Percentiles rank a stretch among this genome's conserved stretches.
Conservation (phyloP, 2,113 vertebrate species). For the Candoia aspera region DNA sequence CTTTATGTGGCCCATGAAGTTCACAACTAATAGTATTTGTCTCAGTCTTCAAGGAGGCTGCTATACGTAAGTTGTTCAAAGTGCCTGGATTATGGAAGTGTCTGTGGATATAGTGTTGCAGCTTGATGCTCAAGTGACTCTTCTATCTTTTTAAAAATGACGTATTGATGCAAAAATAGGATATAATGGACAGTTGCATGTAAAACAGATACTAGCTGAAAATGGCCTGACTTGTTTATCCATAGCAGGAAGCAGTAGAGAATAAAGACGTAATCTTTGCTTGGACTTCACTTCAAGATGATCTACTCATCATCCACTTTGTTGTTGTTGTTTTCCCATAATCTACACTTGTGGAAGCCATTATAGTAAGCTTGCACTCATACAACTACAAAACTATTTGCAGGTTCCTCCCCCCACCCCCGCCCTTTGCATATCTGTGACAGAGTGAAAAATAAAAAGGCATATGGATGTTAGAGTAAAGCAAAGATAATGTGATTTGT, state of each 20-base stretch:
- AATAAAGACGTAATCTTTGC: background rate
- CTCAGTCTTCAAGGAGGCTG: background rate
- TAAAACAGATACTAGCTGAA: background rate
- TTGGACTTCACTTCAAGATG: background rate
- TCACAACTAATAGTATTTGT: background rate
- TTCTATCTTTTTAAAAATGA: background rate
- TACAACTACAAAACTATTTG: background rate
- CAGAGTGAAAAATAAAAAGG: background rate
- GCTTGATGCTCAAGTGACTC: background rate
- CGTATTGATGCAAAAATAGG: background rate
- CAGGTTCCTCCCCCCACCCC: background rate
- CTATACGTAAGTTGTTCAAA: background rate
- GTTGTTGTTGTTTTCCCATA: background rate
- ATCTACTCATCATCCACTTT: background rate
- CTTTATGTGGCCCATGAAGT: background rate
- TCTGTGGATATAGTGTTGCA: background rate
- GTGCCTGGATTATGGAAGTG: background rate
- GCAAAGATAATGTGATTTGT: slow-evolving; percentile 48
- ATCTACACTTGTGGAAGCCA: background rate
- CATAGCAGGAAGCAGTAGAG: background rate
- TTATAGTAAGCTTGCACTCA: background rate
- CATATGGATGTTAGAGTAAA: background rate
- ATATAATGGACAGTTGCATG: background rate
- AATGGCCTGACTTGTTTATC: background rate
- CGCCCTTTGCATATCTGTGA: background rate